Conservation (phyloP, 2,113 vertebrate genomes). For the Carassius carassius region DNA sequence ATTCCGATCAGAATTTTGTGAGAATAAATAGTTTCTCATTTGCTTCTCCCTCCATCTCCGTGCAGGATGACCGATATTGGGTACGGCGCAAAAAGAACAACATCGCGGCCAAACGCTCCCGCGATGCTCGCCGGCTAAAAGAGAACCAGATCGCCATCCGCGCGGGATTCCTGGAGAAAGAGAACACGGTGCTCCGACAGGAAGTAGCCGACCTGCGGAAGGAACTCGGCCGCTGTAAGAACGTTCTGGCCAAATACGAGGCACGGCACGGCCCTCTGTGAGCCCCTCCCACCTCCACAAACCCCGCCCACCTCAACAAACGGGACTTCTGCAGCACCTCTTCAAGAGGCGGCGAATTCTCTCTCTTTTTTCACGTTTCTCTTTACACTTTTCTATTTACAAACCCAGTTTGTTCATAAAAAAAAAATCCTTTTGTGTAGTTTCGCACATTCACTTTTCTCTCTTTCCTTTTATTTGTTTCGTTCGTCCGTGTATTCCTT, state of each 20-base stretch:
- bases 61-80: slow-evolving; percentile 96
- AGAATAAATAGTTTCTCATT: background rate
- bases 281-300: slow-evolving; percentile 40
- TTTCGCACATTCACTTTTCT: background rate
- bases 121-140: slow-evolving; percentile 93
- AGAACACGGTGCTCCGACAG: slow-evolving; percentile 90
- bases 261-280: slow-evolving; percentile 90
- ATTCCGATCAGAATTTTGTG: too few relatives aligned
- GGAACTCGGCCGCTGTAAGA: slow-evolving; percentile 96
- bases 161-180: slow-evolving; percentile 94
- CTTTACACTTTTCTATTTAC: slow-evolving; percentile 4
- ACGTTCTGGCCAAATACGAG: slow-evolving; percentile 91
- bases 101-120: slow-evolving; percentile 93
- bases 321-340: slow-evolving; percentile 77
- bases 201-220: slow-evolving; percentile 94
- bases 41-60: background rate
- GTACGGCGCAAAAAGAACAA: slow-evolving; percentile 98
- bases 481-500: slow-evolving; percentile 40
- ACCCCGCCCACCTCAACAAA: background rate
- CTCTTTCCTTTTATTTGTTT: slow-evolving; percentile 7
- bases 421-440: background rate
- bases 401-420: background rate
- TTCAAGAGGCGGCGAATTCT: slow-evolving; percentile 76
- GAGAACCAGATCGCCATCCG: slow-evolving; percentile 99
- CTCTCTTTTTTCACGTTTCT: slow-evolving; percentile 54